Base-by-base conservation (phyloP, 2,797 vertebrate genomes). In the Allobates femoralis region DNA sequence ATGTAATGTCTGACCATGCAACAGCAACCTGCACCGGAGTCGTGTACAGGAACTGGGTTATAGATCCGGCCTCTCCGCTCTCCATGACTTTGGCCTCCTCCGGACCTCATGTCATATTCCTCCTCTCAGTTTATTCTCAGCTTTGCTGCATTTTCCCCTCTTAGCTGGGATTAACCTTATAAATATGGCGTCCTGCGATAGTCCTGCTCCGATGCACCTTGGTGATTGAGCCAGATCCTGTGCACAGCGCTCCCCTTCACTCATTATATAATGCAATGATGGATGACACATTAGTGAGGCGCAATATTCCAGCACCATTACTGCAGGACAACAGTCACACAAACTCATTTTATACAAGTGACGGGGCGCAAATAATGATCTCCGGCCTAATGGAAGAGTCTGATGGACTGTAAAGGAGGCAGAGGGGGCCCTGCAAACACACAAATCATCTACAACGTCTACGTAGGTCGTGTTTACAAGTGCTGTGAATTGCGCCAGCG, bases 381-480 rank as follows among this genome's bases (percentile, higher is more conserved):
- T 74, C 28, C 12, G 84, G 85, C 90, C 67, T 78, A 75, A 1
- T 86, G 30, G 73, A 1, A 58, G 81, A 81, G 79, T 88, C 28
- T 83, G 84, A 91, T 90, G 75, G 92, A 92, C 60, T 89, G 66
- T 85, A 84, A 56, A 77, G 30, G 58, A 37, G 71, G 51, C 5
- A 55, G 23, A 21, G 58, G 90, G n/a, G 88, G 85, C 81, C 90
- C 89, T 89, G 1, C 89, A 83, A 91, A 88, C 88, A 92, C 93
- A 90, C 91, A 94, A 93, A 93, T 94, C 91, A 94, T 90, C 92
- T 87, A 87, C 91, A 87, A 83, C 89, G 90, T 90, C 92, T 90
- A 90, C 92, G 67, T 90, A 87, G 91, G 89, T 81, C 88, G 50
- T 90, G 90, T 94, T 94, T 93, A 92, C 89, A 81, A 81, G 37